phyloP scores from a whole-genome alignment of 2,888 invertebrate species.

The Poecilus cupreus region DNA sequence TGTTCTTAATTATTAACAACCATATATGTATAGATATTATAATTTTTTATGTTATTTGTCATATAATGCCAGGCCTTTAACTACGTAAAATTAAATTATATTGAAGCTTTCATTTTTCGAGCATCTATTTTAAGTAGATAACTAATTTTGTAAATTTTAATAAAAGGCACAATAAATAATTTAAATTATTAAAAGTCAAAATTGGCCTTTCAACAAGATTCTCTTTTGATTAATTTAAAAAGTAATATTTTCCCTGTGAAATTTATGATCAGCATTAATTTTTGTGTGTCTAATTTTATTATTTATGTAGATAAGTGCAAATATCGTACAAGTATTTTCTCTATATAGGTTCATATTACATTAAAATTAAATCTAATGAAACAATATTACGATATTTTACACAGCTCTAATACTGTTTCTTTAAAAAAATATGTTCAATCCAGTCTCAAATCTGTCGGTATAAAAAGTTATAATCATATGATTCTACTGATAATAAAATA shows the following conservation, averaged over 20 bases:
- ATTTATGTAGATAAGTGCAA: slow-evolving; percentile 30
- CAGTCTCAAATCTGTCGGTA: slow-evolving; percentile 48
- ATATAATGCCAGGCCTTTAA: slow-evolving; percentile 8
- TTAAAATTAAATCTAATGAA: slow-evolving; percentile 28
- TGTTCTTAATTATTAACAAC: slow-evolving; percentile 33
- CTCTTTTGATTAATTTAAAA: background rate
- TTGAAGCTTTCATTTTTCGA: background rate
- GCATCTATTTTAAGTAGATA: background rate
- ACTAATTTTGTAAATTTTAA: no score
- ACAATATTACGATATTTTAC: slow-evolving; percentile 33
- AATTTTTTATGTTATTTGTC: slow-evolving; percentile 50
- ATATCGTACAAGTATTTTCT: slow-evolving; percentile 19
- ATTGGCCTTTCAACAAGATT: background rate
- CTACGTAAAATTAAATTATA: background rate
- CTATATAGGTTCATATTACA: background rate
- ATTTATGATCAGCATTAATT: background rate
- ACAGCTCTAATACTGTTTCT: slow-evolving; percentile 43
- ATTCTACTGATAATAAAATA: slow-evolving; percentile 43
- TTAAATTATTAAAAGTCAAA: background rate
- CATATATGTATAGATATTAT: slow-evolving; percentile 47
- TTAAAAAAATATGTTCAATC: slow-evolving; percentile 56
- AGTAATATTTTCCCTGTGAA: background rate
- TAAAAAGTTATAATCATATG: slow-evolving; percentile 46
- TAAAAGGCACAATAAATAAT: slow-evolving; percentile 20
- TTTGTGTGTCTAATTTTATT: slow-evolving; percentile 9